A percentile compares a stretch with the other conserved stretches of the same genome.
These are phyloP conservation scores for Pogona vitticeps DNA, from an alignment of 2,113 vertebrate species.

Conservation along the genomic window DNA sequence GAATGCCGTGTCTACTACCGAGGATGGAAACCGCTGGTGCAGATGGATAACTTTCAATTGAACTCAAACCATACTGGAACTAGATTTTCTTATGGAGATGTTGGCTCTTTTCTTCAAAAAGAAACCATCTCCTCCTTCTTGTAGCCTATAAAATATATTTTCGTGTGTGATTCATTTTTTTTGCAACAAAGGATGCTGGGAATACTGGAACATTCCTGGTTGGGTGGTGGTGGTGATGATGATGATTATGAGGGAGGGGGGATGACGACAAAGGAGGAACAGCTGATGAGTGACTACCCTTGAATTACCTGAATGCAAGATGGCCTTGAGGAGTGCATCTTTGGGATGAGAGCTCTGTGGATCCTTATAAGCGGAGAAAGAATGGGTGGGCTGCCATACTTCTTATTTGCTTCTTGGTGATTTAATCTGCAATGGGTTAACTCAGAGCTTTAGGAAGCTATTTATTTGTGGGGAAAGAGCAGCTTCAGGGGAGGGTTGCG, in stretches of 20 bases:
- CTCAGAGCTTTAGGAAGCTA: constrained; percentile 10
- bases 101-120: constrained; percentile 50
- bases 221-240: not conserved
- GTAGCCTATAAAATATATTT: constrained; percentile 67
- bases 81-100: constrained; percentile 26
- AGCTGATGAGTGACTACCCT: not conserved
- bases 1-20: constrained; percentile 29
- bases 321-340: not conserved
- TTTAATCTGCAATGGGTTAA: not conserved
- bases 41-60: constrained; percentile 53
- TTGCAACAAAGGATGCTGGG: constrained; percentile 50
- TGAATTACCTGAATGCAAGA: not conserved
- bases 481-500: not conserved
- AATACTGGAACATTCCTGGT: constrained; percentile 51
- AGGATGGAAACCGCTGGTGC: constrained; percentile 22
- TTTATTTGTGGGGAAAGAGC: not conserved
- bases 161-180: constrained; percentile 46
- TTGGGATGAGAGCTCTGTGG: not conserved
- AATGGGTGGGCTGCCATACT: not conserved
- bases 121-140: constrained; percentile 20
- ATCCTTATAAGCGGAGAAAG: constrained; percentile 13
- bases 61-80: constrained; percentile 56
- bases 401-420: constrained; percentile 12
- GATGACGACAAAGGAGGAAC: not conserved
- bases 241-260: not conserved